Evolutionary conservation across 2,888 invertebrate genomes (phyloP).

Genomic region (Diloba caeruleocephala): DNA sequence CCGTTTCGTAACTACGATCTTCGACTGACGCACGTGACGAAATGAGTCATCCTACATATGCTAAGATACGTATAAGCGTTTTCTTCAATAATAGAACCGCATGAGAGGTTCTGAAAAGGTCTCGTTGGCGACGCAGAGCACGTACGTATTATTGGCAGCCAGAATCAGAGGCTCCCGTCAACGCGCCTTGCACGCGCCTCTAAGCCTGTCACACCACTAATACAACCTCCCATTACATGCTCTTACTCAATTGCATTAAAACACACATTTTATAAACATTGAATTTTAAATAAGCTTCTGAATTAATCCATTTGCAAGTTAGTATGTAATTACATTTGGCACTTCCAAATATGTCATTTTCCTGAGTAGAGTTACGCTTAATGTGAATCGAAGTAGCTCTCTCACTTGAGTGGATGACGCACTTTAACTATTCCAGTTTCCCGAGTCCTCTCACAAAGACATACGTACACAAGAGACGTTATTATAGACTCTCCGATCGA

Average conservation of each 20-base stretch:
- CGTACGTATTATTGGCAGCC: conserved; percentile 85
- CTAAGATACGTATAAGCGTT: conserved; percentile 60
- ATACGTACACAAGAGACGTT: conserved; percentile 69
- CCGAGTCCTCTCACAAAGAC: conserved; percentile 66
- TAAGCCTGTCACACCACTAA: conserved; percentile 55
- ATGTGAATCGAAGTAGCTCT: conserved; percentile 29
- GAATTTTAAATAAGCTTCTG: conserved; percentile 35
- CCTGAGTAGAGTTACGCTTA: conserved; percentile 12
- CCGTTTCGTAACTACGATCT: conserved; percentile 13
- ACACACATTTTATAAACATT: conserved; percentile 24
- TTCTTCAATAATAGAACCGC: conserved; percentile 70
- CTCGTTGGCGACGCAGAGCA: conserved; percentile 70
- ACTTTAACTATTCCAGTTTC: conserved; percentile 49
- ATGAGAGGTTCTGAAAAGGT: conserved; percentile 62
- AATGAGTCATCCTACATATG: conserved; percentile 61
- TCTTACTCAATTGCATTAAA: conserved; percentile 12
- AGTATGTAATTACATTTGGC: conserved; percentile 9
- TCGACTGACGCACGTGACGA: conserved; percentile 53
- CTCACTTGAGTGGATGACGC: conserved; percentile 50
- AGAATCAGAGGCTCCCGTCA: conserved; percentile 78
- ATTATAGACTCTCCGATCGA: conserved; percentile 71
- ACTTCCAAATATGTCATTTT: conserved; percentile 36
- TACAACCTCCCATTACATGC: conserved; percentile 36
- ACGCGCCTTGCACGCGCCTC: conserved; percentile 61
- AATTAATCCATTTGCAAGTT: conserved; percentile 44